Evolutionary conservation across 2,113 vertebrate species (phyloP).

Genomic region (Lepidothrix coronata): DNA sequence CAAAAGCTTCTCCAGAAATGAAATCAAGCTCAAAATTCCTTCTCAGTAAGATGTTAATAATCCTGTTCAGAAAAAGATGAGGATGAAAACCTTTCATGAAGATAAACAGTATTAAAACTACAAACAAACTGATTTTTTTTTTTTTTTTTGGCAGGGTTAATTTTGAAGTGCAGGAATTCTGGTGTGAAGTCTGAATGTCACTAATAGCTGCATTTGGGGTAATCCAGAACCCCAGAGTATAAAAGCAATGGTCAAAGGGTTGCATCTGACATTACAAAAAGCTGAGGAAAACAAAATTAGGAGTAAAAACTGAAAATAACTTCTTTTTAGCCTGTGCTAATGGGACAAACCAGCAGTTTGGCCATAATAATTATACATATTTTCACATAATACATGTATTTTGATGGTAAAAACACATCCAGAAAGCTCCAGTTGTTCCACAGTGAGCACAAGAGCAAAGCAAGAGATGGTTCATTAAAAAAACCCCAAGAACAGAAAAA

Average conservation of each 20-base stretch:
- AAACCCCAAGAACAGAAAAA: not conserved
- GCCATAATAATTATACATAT: not conserved
- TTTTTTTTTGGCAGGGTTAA: not conserved
- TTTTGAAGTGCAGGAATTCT: not conserved
- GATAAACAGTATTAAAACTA: not conserved
- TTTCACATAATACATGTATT: not conserved
- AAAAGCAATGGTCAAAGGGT: not conserved
- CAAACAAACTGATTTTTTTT: not conserved
- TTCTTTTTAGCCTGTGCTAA: constrained; percentile 12
- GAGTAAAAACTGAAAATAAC: constrained; percentile 7
- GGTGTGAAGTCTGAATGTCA: not conserved
- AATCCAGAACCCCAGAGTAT: not conserved
- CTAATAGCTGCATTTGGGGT: not conserved
- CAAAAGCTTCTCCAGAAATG: not conserved
- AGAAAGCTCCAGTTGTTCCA: not conserved
- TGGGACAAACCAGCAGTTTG: constrained; percentile 8
- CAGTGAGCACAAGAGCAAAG: not conserved
- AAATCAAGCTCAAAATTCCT: not conserved
- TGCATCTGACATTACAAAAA: not conserved
- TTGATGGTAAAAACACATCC: not conserved
- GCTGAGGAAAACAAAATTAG: not conserved
- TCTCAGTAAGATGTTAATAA: not conserved
- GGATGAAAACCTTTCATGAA: not conserved
- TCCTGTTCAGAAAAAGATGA: not conserved
- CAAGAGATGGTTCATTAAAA: not conserved